phyloP scores from a whole-genome alignment of 2,888 invertebrate species.

The Tetanocera ferruginea region DNA sequence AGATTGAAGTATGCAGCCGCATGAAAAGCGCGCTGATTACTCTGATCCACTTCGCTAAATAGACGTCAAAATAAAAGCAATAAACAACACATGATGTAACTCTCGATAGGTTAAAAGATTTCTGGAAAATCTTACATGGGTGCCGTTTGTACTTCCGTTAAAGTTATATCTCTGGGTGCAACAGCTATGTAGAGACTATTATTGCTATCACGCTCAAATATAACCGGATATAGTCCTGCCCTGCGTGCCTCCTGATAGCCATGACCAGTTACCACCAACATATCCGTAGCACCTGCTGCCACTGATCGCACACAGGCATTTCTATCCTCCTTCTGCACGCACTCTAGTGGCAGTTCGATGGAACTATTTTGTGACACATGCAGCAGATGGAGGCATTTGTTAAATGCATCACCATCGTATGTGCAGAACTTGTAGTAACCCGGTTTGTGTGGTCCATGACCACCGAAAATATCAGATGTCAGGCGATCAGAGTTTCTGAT shows the following conservation, averaged over 20 bases:
- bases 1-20: slow-evolving; percentile 50
- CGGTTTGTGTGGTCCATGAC: neutral
- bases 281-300: slow-evolving; percentile 26
- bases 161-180: slow-evolving; percentile 45
- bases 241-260: slow-evolving; percentile 45
- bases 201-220: slow-evolving; percentile 47
- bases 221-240: slow-evolving; percentile 39
- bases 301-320: slow-evolving; percentile 45
- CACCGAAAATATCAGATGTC: too few relatives aligned
- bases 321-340: slow-evolving; percentile 36
- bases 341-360: slow-evolving; percentile 43
- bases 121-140: slow-evolving; percentile 45
- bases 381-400: slow-evolving; percentile 46
- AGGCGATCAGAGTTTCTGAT: neutral
- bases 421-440: slow-evolving; percentile 42
- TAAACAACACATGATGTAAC: neutral
- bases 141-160: slow-evolving; percentile 44
- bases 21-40: slow-evolving; percentile 47
- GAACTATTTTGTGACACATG: slow-evolving; percentile 39
- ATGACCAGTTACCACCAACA: slow-evolving; percentile 46
- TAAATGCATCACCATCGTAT: slow-evolving; percentile 31
- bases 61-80: too few relatives aligned
- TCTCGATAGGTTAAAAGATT: neutral
- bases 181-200: slow-evolving; percentile 48
- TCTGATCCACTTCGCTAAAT: slow-evolving; percentile 44